phyloP scores from a whole-genome alignment of 2,888 invertebrate genomes.

The Ganaspis brasiliensis region DNA sequence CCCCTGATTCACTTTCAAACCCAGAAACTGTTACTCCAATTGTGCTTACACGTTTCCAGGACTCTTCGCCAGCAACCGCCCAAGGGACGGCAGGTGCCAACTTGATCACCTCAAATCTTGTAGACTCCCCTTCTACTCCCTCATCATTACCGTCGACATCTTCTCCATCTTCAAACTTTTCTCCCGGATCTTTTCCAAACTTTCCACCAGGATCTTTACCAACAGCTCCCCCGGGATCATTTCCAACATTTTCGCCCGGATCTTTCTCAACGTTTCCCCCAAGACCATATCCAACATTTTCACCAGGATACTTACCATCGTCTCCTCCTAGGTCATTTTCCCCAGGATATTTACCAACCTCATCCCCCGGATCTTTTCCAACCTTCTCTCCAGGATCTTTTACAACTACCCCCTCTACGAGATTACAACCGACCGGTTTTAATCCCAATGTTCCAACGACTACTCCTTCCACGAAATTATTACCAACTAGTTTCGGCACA shows the following conservation, averaged over 20 bases:
- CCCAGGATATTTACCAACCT: constrained; percentile 47
- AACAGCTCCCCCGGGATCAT: constrained; percentile 47
- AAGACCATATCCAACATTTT: too few species aligned
- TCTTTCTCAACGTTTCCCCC: too few species aligned
- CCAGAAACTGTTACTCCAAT: constrained; percentile 72
- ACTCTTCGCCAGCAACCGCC: constrained; percentile 77
- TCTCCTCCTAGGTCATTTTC: constrained; percentile 49
- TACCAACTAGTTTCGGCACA: constrained; percentile 67
- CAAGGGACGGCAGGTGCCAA: constrained; percentile 78
- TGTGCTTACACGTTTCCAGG: constrained; percentile 79
- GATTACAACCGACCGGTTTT: constrained; percentile 25
- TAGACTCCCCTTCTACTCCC: constrained; percentile 56
- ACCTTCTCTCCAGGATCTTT: constrained; percentile 46
- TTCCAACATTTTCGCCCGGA: constrained; percentile 52
- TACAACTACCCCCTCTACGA: background rate
- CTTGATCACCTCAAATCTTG: constrained; percentile 62
- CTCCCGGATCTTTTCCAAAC: constrained; percentile 45
- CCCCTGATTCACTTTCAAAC: constrained; percentile 64
- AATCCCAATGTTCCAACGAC: constrained; percentile 72
- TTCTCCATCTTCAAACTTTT: constrained; percentile 35
- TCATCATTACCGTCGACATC: constrained; percentile 27
- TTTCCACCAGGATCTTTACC: constrained; percentile 54
- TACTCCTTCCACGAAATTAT: constrained; percentile 64
- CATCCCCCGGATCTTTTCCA: constrained; percentile 51
- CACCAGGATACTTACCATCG: constrained; percentile 43